These are phyloP conservation scores for Pangasianodon hypophthalmus DNA, from an alignment of 2,113 vertebrate genomes.

Conservation along the genomic window DNA sequence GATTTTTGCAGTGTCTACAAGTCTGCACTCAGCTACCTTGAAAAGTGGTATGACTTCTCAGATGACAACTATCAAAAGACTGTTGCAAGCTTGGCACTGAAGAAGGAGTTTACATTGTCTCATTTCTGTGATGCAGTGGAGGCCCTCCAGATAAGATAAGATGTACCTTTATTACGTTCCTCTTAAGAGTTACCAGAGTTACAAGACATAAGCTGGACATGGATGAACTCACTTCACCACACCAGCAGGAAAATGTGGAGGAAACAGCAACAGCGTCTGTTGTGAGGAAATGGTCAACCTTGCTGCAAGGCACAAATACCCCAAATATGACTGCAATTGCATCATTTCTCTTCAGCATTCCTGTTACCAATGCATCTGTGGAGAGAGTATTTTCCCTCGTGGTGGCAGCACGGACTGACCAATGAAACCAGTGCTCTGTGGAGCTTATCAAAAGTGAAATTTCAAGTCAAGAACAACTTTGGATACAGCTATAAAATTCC, in stretches of 20 bases:
- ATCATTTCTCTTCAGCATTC: slow-evolving; percentile 52
- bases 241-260: slow-evolving; percentile 40
- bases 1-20: neutral
- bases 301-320: slow-evolving; percentile 50
- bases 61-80: slow-evolving; percentile 38
- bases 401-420: slow-evolving; percentile 29
- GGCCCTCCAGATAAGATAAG: slow-evolving; percentile 18
- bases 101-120: slow-evolving; percentile 47
- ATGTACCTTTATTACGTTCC: too few species aligned
- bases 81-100: slow-evolving; percentile 42
- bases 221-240: slow-evolving; percentile 43
- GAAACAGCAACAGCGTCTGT: slow-evolving; percentile 46
- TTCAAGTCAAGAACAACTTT: too few species aligned
- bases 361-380: slow-evolving; percentile 42
- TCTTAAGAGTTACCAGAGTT: too few species aligned
- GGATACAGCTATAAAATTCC: slow-evolving; percentile 10
- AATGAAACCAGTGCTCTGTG: neutral
- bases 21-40: slow-evolving; percentile 42
- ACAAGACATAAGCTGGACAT: slow-evolving; percentile 45
- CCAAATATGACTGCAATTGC: slow-evolving; percentile 43
- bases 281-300: slow-evolving; percentile 46
- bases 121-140: slow-evolving; percentile 48
- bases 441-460: slow-evolving; percentile 39
- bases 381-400: slow-evolving; percentile 53
- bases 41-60: slow-evolving; percentile 50